Base-by-base conservation (phyloP, 2,797 vertebrate genomes). In the Lophius americanus region DNA sequence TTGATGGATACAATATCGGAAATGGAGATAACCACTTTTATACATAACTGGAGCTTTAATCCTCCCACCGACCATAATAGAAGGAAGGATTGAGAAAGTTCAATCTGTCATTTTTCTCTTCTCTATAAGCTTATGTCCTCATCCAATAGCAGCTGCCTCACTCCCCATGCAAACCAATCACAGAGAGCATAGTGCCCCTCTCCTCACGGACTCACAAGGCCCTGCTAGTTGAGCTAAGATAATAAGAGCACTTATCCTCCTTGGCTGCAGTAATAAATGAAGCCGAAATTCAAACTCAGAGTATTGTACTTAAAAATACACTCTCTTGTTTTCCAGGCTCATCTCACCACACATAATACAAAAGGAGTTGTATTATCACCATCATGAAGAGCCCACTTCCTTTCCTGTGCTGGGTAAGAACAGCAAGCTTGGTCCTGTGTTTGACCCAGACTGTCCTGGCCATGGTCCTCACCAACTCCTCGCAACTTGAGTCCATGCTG, bases 401-500 rank as follows among this genome's bases (percentile, higher is more conserved):
- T 38, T 36, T 73, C 58, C 79, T 64, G 68, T 82, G 92, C 73
- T 95, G 93, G 91, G 81, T 95, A 65, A 82, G 88, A 90, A 80
- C 86, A 35, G 89, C 85, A 5, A 75, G 93, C 54, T 64, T 93
- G 74, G 87, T 95, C 77, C 85, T 98, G 50, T 94, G 92, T 85
- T 82, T 96, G 92, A 86, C 87, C 66, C 94, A 92, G 75, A 91
- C 90, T 13, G 73, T 92, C 84, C 87, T 91, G 50, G 79, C 95
- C 64, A 81, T 95, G 93, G 90, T 93, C 47, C 91, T 96, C 84
- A 92, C 94, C 67, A 97, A 98, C 90, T 81, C 93, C 84, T 97
- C 96, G 3, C 71, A 91, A 43, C 87, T 97, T 14, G 93, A 95
- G 78, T 86, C 88, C 48, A 92, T 98, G 77, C 90, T 98, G 94